Percentiles rank a stretch among this genome's conserved stretches.
Conservation (phyloP, 2,113 vertebrate species). For the Pholis gunnellus region DNA sequence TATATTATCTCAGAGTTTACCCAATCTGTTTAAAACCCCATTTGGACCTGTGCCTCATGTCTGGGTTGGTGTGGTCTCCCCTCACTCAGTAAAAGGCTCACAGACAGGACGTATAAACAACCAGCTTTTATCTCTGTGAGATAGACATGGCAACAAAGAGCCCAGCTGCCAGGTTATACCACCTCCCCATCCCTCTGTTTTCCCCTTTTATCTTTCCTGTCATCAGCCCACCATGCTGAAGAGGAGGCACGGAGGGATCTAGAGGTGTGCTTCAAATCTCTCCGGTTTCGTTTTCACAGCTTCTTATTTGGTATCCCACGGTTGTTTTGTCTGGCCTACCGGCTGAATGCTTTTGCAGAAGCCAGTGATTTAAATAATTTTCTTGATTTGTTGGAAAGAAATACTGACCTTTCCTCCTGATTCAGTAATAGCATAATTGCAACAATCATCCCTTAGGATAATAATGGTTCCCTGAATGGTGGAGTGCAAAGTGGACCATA, state of each 20-base stretch:
- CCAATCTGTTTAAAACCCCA: constrained; percentile 67
- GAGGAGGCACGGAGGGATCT: constrained; percentile 47
- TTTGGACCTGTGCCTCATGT: constrained; percentile 67
- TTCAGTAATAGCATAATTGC: constrained; percentile 22
- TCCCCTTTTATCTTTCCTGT: constrained; percentile 78
- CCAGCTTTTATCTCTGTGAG: constrained; percentile 78
- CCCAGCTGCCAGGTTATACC: constrained; percentile 72
- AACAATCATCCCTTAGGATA: constrained; percentile 25
- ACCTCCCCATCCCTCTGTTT: constrained; percentile 60
- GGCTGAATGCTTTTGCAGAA: constrained; percentile 15
- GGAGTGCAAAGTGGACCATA: constrained; percentile 1
- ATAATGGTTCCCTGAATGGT: constrained; percentile 9
- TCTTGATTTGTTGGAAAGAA: constrained; percentile 16
- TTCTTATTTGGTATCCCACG: constrained; percentile 18
- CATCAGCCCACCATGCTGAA: constrained; percentile 60
- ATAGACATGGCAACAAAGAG: constrained; percentile 79
- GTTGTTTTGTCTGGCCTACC: constrained; percentile 33
- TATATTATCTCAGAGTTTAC: background rate
- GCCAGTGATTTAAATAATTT: constrained; percentile 29
- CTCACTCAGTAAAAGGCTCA: constrained; percentile 68
- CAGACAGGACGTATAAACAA: constrained; percentile 78
- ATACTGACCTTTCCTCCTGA: constrained; percentile 20
- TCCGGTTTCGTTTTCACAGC: constrained; percentile 43
- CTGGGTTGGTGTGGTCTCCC: constrained; percentile 44
- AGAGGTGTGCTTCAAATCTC: constrained; percentile 57